phyloP scores from a whole-genome alignment of 2,888 invertebrate species.

The Andrena marginata region DNA sequence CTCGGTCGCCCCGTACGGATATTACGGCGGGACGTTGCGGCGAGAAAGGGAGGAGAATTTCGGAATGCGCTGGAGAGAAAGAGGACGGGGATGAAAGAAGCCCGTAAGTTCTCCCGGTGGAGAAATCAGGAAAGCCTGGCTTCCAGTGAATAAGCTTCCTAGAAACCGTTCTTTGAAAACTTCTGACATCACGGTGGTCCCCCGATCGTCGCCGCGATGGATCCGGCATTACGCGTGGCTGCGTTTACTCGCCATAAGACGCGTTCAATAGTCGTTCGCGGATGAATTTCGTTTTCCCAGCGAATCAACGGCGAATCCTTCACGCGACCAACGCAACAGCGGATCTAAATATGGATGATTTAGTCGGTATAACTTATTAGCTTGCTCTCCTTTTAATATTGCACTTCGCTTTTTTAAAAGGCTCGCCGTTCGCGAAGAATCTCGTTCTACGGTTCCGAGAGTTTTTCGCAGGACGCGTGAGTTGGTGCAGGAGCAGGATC shows the following conservation, averaged over 20 bases:
- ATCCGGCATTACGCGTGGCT: slow-evolving; percentile 66
- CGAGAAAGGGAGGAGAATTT: background rate
- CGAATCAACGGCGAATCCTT: background rate
- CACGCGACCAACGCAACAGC: too few species aligned
- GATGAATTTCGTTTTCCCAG: background rate
- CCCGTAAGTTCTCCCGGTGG: slow-evolving; percentile 55
- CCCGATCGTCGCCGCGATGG: slow-evolving; percentile 50
- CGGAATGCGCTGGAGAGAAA: background rate
- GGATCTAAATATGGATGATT: too few species aligned
- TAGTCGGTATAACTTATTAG: too few species aligned
- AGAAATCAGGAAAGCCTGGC: slow-evolving; percentile 58
- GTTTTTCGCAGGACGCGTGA: too few species aligned
- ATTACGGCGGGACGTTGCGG: slow-evolving; percentile 39
- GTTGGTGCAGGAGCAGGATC: too few species aligned
- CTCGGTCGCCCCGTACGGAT: slow-evolving; percentile 38
- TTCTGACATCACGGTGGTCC: slow-evolving; percentile 71
- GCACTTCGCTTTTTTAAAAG: too few species aligned
- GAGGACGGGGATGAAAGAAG: slow-evolving; percentile 34
- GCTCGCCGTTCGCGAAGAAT: too few species aligned
- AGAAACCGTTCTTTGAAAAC: slow-evolving; percentile 67
- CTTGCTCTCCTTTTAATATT: too few species aligned
- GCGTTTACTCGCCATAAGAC: slow-evolving; percentile 52
- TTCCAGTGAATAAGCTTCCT: slow-evolving; percentile 56
- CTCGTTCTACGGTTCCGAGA: too few species aligned
- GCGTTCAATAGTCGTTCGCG: background rate